Base-by-base conservation (phyloP, 2,113 vertebrate genomes). In the Aldabrachelys gigantea region DNA sequence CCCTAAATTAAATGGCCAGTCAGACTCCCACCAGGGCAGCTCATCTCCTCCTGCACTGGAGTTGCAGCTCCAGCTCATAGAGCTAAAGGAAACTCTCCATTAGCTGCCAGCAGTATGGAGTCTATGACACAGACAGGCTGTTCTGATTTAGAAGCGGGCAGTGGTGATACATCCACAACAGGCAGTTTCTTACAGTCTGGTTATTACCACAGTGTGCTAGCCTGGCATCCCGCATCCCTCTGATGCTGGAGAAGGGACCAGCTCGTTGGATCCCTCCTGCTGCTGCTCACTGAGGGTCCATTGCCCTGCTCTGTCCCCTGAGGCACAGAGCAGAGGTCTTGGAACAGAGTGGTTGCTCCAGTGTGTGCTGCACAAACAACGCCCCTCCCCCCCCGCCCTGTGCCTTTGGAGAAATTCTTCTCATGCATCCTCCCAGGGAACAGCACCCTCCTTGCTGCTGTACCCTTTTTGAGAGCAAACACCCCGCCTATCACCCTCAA, bases 311-410 rank as follows among this genome's bases (percentile, higher is more conserved):
- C 10, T 89, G 78, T 62, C 56, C 24, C 35, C 24, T 6, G 0
- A 82, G 2, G 21, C 22, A 9, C 85, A 86, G 57, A 79, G 82
- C 82, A 89, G 87, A 92, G 83, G 3, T 0, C 10, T 0, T 1
- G 57, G 1, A 14, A 4, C 17, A 69, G 38, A 49, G 83, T 54
- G 29, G 62, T 19, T 69, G 62, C 35, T n/a, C 69, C 79, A 17
- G 35, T n/a, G 11, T 0, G 1, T 6, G 7, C 44, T 57, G 50
- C 79, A 38, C 1, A 21, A 88, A 6, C 31, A 22, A 50, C 41
- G 41, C 85, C 31, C 31, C 53, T n/a, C n/a, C 53, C 44, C 27
- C 3, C 27, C 12, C 57, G 1, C 53, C 52, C 52, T 7, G 50
- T 14, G 13, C 81, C 87, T 81, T 4, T n/a, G 84, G 84, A 72